Conservation (phyloP, 2,113 vertebrate species). For the Stercorarius parasiticus region DNA sequence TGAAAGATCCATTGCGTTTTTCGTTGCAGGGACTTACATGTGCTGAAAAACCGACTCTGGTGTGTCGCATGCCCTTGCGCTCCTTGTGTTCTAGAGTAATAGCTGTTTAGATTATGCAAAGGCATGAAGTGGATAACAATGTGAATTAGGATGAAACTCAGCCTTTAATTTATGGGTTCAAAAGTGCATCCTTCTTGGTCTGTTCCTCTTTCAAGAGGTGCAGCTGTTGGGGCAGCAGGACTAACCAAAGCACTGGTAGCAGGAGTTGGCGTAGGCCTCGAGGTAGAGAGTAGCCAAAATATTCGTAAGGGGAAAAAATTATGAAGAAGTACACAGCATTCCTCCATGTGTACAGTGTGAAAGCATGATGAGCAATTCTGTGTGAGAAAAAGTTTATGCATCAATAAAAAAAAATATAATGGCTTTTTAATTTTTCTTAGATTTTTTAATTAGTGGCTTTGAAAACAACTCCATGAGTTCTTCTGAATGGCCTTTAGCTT, state of each 20-base stretch:
- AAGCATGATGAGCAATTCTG: not conserved
- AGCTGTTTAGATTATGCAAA: not conserved
- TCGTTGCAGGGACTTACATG: not conserved
- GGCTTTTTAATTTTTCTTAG: not conserved
- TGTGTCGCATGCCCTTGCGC: not conserved
- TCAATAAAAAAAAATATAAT: not conserved
- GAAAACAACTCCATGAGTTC: not conserved
- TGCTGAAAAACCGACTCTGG: not conserved
- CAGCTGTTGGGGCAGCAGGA: not conserved
- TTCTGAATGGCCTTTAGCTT: not conserved
- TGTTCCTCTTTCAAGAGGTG: not conserved
- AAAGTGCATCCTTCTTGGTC: not conserved
- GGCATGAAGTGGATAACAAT: not conserved
- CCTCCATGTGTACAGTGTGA: not conserved
- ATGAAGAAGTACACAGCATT: not conserved
- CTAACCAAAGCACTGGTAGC: not conserved
- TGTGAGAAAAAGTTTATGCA: not conserved
- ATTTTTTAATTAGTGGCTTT: not conserved
- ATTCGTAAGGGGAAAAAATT: not conserved
- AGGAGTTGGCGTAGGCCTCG: not conserved
- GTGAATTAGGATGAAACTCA: not conserved
- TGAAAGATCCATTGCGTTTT: not conserved
- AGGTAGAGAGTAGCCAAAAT: not conserved
- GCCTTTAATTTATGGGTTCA: not conserved
- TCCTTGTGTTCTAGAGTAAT: not conserved